phyloP scores from a whole-genome alignment of 92 coral and sea anemone species.

The Umimayanthus chanpuru region DNA sequence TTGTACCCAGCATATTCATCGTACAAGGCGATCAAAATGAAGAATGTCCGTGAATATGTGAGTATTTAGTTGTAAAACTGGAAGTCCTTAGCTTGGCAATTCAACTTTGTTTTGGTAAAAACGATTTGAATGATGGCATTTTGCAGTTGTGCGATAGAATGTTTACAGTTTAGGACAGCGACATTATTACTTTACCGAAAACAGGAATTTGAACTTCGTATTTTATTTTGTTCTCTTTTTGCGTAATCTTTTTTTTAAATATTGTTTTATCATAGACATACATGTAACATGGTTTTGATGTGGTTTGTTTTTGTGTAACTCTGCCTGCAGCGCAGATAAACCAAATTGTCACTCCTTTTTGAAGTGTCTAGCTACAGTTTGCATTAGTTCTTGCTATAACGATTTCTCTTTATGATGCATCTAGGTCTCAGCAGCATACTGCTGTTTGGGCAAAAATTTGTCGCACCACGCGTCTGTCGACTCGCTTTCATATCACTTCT shows the following conservation, averaged over 20 bases:
- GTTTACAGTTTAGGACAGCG: not conserved
- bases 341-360: too few species aligned
- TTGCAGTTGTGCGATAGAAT: too few species aligned
- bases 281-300: not conserved
- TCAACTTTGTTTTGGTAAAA: conserved; percentile 6
- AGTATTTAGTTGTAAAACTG: conserved; percentile 30
- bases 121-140: not conserved
- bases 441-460: not conserved
- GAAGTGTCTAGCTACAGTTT: not conserved
- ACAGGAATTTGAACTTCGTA: too few species aligned
- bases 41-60: conserved; percentile 96
- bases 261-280: not conserved
- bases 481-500: not conserved
- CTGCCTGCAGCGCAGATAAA: not conserved
- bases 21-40: conserved; percentile 95
- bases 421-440: not conserved
- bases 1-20: conserved; percentile 97
- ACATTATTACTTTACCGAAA: not conserved
- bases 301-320: too few species aligned
- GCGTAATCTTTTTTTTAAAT: not conserved
- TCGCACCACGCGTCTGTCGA: not conserved
- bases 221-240: not conserved
- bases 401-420: not conserved
- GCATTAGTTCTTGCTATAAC: not conserved
- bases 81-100: not conserved